Conservation (phyloP, 2,113 vertebrate genomes). For the Nycticryphes semicollaris region DNA sequence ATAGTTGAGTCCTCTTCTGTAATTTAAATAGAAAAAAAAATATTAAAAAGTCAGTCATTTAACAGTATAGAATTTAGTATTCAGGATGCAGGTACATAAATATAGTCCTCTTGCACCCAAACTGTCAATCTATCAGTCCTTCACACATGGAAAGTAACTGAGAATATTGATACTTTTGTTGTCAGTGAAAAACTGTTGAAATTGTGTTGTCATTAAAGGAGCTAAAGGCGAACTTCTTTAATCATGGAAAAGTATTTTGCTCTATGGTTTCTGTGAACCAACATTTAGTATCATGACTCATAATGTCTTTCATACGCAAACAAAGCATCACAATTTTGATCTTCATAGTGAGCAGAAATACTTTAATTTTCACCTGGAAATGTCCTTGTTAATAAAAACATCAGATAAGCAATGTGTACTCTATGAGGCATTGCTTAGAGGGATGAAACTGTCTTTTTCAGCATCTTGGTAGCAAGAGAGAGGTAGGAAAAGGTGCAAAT, state of each 20-base stretch:
- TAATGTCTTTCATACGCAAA: background rate
- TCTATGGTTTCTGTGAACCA: background rate
- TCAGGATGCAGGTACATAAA: background rate
- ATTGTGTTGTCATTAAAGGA: background rate
- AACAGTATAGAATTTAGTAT: background rate
- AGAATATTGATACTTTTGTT: background rate
- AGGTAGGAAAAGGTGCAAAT: background rate
- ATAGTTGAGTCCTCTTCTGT: background rate
- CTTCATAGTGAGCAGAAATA: background rate
- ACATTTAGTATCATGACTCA: background rate
- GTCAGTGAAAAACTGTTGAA: background rate
- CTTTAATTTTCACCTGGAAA: background rate
- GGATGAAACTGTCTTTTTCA: background rate
- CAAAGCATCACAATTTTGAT: background rate
- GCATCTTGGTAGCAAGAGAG: background rate
- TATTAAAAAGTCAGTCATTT: background rate
- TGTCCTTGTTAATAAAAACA: background rate
- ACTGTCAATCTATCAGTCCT: background rate
- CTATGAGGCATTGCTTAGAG: background rate
- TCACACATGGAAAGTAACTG: background rate
- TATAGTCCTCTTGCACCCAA: background rate
- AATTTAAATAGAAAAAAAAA: background rate
- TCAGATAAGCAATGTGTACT: rapidly evolving
- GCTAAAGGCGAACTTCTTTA: background rate
- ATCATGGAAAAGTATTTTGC: background rate